Conservation (phyloP, 1,140 invertebrate genomes). For the Nephotettix cincticeps region DNA sequence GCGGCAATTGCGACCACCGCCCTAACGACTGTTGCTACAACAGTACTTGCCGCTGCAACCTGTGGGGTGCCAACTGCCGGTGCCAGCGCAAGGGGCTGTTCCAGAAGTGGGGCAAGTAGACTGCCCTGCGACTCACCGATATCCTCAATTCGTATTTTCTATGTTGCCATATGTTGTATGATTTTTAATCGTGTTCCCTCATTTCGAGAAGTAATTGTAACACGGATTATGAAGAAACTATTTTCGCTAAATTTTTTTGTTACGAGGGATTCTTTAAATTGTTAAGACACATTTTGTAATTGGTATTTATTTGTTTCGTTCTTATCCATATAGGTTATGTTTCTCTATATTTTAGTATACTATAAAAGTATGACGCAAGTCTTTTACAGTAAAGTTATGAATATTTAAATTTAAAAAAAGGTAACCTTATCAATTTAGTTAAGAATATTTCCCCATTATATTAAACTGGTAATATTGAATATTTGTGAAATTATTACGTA, state of each 20-base stretch:
- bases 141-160: neutral
- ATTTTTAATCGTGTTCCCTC: neutral
- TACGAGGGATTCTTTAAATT: neutral
- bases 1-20: constrained; percentile 80
- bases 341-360: too few relatives aligned
- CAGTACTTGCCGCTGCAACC: constrained; percentile 83
- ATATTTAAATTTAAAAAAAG: too few relatives aligned
- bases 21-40: constrained; percentile 84
- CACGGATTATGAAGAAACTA: neutral
- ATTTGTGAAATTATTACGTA: too few relatives aligned
- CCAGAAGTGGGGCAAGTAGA: constrained; percentile 75
- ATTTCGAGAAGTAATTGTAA: neutral
- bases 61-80: constrained; percentile 88
- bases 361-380: too few relatives aligned
- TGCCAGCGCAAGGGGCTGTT: constrained; percentile 88
- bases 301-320: too few relatives aligned
- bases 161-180: neutral
- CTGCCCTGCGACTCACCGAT: neutral
- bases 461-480: too few relatives aligned
- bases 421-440: too few relatives aligned
- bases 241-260: neutral
- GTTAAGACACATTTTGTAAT: neutral
- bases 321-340: too few relatives aligned
- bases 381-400: too few relatives aligned
- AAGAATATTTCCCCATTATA: too few relatives aligned